Percentiles rank a stretch among this genome's conserved stretches.
phyloP scores from a whole-genome alignment of 2,113 vertebrate species.

The Gracilinanus agilis region DNA sequence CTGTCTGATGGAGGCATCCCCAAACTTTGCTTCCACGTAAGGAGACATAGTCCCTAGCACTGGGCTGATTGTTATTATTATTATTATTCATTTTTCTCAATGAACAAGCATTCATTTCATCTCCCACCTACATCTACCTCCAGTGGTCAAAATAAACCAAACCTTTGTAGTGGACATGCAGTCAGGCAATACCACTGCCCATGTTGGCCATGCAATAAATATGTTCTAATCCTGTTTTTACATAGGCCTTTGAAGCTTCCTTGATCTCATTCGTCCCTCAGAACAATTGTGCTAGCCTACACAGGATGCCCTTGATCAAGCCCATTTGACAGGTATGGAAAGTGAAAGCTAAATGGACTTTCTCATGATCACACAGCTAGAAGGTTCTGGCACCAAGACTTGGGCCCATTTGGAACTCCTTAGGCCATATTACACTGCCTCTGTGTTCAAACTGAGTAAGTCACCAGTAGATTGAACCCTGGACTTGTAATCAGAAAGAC shows the following conservation, averaged over 20 bases:
- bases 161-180: neutral
- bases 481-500: neutral
- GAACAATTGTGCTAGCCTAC: neutral
- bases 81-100: neutral
- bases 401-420: neutral
- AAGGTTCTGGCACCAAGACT: neutral
- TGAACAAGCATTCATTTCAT: neutral
- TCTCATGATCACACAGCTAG: neutral
- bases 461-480: neutral
- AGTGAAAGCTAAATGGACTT: neutral
- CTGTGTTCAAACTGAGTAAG: neutral
- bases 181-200: neutral
- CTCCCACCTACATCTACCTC: neutral
- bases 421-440: neutral
- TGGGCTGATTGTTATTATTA: neutral
- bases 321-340: neutral
- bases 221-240: neutral
- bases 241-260: neutral
- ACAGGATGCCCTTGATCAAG: neutral
- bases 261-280: neutral
- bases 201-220: neutral
- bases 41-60: neutral
- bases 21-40: neutral
- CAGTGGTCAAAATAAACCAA: neutral
- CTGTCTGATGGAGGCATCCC: neutral